Conservation (phyloP, 2,888 invertebrate genomes). For the Helleia helle region DNA sequence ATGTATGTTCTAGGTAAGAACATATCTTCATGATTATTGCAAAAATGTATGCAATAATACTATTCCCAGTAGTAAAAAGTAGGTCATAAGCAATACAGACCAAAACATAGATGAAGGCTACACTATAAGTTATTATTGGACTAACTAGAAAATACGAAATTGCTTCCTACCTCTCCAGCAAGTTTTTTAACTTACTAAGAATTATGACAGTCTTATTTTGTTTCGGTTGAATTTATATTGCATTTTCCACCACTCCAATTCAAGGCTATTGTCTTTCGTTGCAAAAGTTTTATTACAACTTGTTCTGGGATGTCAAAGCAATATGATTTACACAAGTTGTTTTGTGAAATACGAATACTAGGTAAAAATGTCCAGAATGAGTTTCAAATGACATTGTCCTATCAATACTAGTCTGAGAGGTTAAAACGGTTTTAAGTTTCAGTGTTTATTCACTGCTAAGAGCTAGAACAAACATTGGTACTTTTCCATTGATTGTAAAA, state of each 20-base stretch:
- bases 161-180: constrained; percentile 2
- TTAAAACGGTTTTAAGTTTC: too few relatives aligned
- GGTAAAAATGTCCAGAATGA: constrained; percentile 5
- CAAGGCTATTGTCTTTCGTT: constrained; percentile 6
- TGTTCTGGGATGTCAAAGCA: constrained; percentile 5
- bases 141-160: constrained; percentile 1
- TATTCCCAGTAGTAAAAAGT: too few relatives aligned
- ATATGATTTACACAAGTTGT: constrained; percentile 5
- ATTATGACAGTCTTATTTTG: constrained; percentile 8
- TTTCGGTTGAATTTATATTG: constrained; percentile 7
- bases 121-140: constrained; percentile 5
- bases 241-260: constrained; percentile 6
- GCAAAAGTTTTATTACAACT: constrained; percentile 7
- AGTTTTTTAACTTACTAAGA: constrained; percentile 7
- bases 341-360: neutral
- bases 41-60: too few relatives aligned
- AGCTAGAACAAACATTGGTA: too few relatives aligned
- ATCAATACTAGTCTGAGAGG: too few relatives aligned
- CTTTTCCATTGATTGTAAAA: too few relatives aligned
- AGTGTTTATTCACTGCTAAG: too few relatives aligned
- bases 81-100: neutral
- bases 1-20: too few relatives aligned
- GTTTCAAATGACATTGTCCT: neutral
- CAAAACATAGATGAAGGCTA: too few relatives aligned
- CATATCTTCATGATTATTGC: too few relatives aligned